These are phyloP conservation scores for Nixonia krombeini DNA, from an alignment of 1,140 invertebrate species.

Conservation along the genomic window DNA sequence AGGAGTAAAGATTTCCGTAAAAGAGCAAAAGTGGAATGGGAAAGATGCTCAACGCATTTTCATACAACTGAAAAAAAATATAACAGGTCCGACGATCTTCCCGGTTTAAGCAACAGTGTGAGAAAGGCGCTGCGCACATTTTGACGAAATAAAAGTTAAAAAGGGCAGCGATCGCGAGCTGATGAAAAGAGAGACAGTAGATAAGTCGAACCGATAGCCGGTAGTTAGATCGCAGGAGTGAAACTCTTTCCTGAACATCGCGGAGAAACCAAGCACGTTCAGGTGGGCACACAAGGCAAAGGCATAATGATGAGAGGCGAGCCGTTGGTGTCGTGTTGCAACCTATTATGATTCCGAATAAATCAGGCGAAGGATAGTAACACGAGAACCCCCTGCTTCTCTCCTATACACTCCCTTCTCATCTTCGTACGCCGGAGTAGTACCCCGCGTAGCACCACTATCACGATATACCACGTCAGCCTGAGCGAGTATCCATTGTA, in stretches of 20 bases:
- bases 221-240: slow-evolving; percentile 26
- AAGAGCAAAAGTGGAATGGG: no score
- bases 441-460: slow-evolving; percentile 15
- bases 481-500: slow-evolving; percentile 33
- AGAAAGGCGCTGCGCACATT: background rate
- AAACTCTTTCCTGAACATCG: slow-evolving; percentile 42
- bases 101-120: no score
- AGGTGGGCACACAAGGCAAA: slow-evolving; percentile 62
- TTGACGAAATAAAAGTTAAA: background rate
- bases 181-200: slow-evolving; percentile 23
- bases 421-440: slow-evolving; percentile 44
- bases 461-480: slow-evolving; percentile 26
- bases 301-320: slow-evolving; percentile 63
- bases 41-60: no score
- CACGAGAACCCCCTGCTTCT: slow-evolving; percentile 56
- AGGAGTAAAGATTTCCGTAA: no score
- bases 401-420: slow-evolving; percentile 40
- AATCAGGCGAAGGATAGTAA: slow-evolving; percentile 66
- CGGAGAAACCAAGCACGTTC: slow-evolving; percentile 54
- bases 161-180: slow-evolving; percentile 35
- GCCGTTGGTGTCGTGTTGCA: slow-evolving; percentile 61
- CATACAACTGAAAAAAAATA: no score
- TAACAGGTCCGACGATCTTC: no score
- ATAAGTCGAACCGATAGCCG: slow-evolving; percentile 44
- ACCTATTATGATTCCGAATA: slow-evolving; percentile 66